Evolutionary conservation across 1,140 invertebrate genomes (phyloP), one percentile per base, ranked within the genome.

Genomic region (Platyscapa corneri): DNA sequence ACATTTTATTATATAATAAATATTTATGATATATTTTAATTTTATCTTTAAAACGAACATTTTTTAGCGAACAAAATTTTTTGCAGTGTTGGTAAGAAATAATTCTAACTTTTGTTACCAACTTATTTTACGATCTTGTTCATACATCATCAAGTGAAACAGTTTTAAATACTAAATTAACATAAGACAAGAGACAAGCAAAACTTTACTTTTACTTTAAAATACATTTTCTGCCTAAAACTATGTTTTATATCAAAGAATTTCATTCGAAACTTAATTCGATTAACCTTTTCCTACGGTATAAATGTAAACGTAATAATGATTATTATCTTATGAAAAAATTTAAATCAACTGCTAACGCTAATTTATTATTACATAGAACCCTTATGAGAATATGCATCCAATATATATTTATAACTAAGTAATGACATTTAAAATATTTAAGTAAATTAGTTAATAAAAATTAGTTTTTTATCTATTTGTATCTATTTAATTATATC

Each of bases 21-120:
- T 82, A 72, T 81, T 70, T 82, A 82, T 60, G 39, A 49, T 49
- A n/a, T n/a, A n/a, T n/a, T n/a, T n/a, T n/a, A 34, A 82, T 56
- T 72, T 53, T 39, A 53, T 6, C 16, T 42, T 37, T 72, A 70
- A 82, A 53, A 74, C 56, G 23, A 34, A 16, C 32, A 74, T 46
- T 74, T 74, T 53, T 32, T 39, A 74, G 39, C 12, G 32, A 39
- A 78, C 32, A n/a, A 34, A 23, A 82, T 30, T 72, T 81, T 80
- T 30, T 77, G 12, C 3, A 67, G n/a, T 30, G n/a, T 7, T 6
- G 23, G 3, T 75, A 42, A 75, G 1, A 49, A 76, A 42, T 49
- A 49, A 30, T 76, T 76, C 10, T 49, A 76, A 74, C 70, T 76
- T 12, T 42, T 42, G 0, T 74, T 37, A 37, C 20, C 60, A 65